Evolutionary conservation across 2,113 vertebrate genomes (phyloP), one percentile per base, ranked within the genome.

Genomic region (Tetraodon nigroviridis): DNA sequence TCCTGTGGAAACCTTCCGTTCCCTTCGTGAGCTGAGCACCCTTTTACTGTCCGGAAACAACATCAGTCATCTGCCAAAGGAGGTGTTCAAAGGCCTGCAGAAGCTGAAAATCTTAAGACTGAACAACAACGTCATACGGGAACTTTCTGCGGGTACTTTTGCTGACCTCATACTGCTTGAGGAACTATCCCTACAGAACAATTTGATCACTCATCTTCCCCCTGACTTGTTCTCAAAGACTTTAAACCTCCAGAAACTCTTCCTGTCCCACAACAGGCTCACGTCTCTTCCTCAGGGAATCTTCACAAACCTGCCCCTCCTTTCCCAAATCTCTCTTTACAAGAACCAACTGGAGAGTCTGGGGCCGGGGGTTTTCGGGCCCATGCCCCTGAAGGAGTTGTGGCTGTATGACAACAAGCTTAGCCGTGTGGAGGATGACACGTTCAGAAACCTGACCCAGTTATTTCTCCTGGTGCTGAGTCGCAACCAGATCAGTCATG

Each of bases 381-480:
- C 91, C 18, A 91, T 85, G 91, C 80, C 83, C 13, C 37, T 91
- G 18, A 56, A 80, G 2, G 89, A 97, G 59, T 88, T 99, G 12
- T 96, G 94, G 95, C 87, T 99, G 3, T 95, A 96, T 0, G 92
- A 97, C 53, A 99, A 99, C 18, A 91, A 88, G 55, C 83, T 98
- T 57, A 88, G 85, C 18, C 69, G 27, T 6, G 54, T 98, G 15
- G 90, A 92, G 0, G 76, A 90, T 0, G 80, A 90, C 0, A 74
- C 92, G 27, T 98, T 99, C 61, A 83, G 68, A 67, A 94, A 92
- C 81, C 90, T 99, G 72, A 91, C 79, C 15, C 79, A 91, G 44
- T 45, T 96, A 71, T 89, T 76, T 16, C 89, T 96, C 19, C 85
- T 99, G 61, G 87, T 95, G 13, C 87, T 98, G 29, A 95, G 93